A percentile compares a stretch with the other conserved stretches of the same genome.
phyloP scores from a whole-genome alignment of 2,113 vertebrate species.

The Struthidea cinerea region DNA sequence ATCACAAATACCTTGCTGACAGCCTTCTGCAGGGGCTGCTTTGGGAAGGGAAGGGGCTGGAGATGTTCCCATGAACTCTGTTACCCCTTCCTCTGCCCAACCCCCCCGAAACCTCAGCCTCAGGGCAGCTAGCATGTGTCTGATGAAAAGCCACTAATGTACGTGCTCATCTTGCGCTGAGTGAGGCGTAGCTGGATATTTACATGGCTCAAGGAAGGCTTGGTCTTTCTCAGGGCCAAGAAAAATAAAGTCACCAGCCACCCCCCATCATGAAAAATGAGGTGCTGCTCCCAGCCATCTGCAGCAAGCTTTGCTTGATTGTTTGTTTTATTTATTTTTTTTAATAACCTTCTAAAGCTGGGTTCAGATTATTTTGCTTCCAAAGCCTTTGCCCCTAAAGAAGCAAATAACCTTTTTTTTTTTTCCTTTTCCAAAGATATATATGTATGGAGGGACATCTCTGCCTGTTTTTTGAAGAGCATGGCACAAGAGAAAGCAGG shows the following conservation, averaged over 20 bases:
- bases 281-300: slow-evolving; percentile 32
- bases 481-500: neutral
- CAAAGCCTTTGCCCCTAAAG: neutral
- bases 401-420: neutral
- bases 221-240: slow-evolving; percentile 36
- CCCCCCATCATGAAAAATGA: slow-evolving; percentile 30
- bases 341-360: neutral
- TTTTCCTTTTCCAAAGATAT: neutral
- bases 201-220: neutral
- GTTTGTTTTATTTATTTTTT: neutral
- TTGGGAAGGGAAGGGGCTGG: neutral
- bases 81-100: neutral
- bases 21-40: neutral
- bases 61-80: neutral
- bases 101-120: neutral
- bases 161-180: neutral
- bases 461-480: neutral
- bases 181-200: neutral
- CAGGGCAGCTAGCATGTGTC: neutral
- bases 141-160: neutral
- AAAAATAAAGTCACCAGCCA: slow-evolving; percentile 43
- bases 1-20: neutral
- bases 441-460: neutral
- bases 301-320: neutral
- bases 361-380: neutral